Base-by-base conservation (phyloP, 2,113 vertebrate species). In the Erythrolamprus reginae region DNA sequence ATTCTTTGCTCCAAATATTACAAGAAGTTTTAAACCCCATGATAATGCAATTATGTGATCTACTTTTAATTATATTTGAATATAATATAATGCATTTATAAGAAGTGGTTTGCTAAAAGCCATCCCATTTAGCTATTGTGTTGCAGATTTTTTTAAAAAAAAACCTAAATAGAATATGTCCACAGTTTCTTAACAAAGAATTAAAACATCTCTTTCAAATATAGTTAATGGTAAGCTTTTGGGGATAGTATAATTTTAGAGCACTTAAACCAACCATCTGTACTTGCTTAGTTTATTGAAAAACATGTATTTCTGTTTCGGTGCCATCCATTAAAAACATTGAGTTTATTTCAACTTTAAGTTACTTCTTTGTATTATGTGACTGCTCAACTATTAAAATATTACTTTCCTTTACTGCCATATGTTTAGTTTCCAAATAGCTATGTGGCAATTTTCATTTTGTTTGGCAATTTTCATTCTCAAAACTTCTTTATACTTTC, bases 31-130 rank as follows among this genome's bases (percentile, higher is more conserved):
- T 89, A 17, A 93, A 85, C 77, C 53, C 50, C 24, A 13, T 88
- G 55, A 89, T 33, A 86, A n/a, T 53, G 47, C 2, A 90, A 13
- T 48, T 90, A 91, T 65, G 42, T 28, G 88, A 92, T n/a, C 86
- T 88, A 91, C 92, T 91, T 91, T 92, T 61, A 90, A 84, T 89
- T 91, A 21, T 88, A 93, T 94, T 93, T 90, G 86, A 55, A 92
- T 93, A 90, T 94, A 89, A 87, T 89, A 92, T 86, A 56, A 50
- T 42, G 38, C 51, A 55, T n/a, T 86, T 88, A 24, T 70, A 61
- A 88, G 42, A 61, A 56, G 3, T 86, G 21, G 91, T 95, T 95
- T 93, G 70, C 89, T 88, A 28, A 91, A 90, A 58, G 86, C 65
- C 91, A 38, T 91, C 24, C 86, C 51, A 52, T 82, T 82, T 65